A percentile compares a stretch with the other conserved stretches of the same genome.
phyloP scores from a whole-genome alignment of 2,797 vertebrate species.

The Eleutherodactylus coqui region DNA sequence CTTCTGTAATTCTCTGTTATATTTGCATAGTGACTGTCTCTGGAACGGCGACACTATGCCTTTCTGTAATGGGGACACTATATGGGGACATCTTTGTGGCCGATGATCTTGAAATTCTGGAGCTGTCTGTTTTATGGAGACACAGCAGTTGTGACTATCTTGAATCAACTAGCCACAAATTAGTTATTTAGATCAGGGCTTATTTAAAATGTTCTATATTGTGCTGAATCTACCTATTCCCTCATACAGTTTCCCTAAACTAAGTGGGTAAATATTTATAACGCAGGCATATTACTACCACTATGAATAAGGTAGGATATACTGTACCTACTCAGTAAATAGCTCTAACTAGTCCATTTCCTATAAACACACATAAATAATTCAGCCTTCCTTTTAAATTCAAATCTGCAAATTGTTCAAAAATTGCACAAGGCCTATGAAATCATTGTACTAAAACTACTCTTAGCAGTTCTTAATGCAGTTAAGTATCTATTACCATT shows the following conservation, averaged over 20 bases:
- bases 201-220: background rate
- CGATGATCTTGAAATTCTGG: background rate
- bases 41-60: background rate
- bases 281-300: background rate
- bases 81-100: no score
- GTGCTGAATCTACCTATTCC: background rate
- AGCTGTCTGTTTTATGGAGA: background rate
- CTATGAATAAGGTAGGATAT: background rate
- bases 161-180: background rate
- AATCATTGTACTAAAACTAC: background rate
- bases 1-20: no score
- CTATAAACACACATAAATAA: background rate
- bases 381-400: conserved; percentile 7
- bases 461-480: background rate
- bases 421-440: background rate
- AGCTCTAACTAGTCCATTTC: conserved; percentile 1
- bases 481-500: background rate
- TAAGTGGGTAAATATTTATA: background rate
- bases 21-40: background rate
- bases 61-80: no score
- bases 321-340: background rate
- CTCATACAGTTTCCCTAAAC: background rate
- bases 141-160: background rate
- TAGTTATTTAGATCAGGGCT: background rate
- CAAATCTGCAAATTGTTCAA: background rate